These are phyloP conservation scores for Rhineura floridana DNA, from an alignment of 2,113 vertebrate species.

Conservation along the genomic window DNA sequence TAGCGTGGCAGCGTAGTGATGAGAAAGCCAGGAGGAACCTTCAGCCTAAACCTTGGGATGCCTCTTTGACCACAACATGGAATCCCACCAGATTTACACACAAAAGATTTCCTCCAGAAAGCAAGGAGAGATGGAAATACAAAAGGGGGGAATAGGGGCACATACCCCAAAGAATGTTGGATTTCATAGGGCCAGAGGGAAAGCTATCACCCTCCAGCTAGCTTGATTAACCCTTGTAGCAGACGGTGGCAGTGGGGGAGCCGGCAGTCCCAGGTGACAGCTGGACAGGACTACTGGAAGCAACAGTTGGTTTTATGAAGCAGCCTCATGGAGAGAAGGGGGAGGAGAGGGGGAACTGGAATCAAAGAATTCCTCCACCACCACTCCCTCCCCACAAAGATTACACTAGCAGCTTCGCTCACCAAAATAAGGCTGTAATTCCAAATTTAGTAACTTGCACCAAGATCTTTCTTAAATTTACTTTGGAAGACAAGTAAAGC, in stretches of 20 bases:
- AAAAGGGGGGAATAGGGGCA: neutral
- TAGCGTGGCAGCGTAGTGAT: neutral
- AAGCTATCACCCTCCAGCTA: neutral
- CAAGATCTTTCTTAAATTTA: neutral
- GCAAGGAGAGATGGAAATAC: neutral
- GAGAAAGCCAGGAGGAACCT: neutral
- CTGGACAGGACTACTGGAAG: slow-evolving; percentile 5
- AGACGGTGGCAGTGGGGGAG: neutral
- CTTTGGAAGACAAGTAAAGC: neutral
- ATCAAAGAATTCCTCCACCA: neutral
- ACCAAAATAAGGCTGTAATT: neutral
- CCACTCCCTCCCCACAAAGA: neutral
- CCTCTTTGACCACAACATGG: neutral
- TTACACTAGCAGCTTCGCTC: neutral
- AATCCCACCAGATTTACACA: neutral
- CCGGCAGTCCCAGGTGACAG: slow-evolving; percentile 16
- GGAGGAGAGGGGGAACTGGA: neutral
- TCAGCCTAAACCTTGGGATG: neutral
- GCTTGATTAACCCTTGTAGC: slow-evolving; percentile 1
- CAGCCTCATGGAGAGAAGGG: neutral
- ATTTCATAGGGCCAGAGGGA: neutral
- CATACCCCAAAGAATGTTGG: neutral
- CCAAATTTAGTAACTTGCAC: neutral
- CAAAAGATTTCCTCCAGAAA: neutral
- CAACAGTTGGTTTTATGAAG: slow-evolving; percentile 31